Evolutionary conservation across 92 coral and sea anemone species (phyloP).

Genomic region (Paragorgia papillata): DNA sequence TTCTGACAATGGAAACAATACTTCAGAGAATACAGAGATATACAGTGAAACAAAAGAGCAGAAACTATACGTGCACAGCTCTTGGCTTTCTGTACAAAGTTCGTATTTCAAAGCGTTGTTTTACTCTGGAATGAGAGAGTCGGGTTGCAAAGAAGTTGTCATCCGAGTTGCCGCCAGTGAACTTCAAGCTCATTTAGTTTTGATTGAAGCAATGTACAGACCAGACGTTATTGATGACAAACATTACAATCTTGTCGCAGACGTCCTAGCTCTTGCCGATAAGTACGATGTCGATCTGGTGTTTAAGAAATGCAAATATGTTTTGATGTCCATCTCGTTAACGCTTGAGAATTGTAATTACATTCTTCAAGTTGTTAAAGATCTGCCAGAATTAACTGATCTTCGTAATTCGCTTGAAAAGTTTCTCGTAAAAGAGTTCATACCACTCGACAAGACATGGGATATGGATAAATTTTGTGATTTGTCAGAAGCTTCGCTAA

Average conservation of each 20-base stretch:
- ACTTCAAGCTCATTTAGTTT: conserved; percentile 18
- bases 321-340: no score
- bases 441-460: conserved; percentile 34
- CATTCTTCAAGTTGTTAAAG: background rate
- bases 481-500: conserved; percentile 15
- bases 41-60: background rate
- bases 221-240: conserved; percentile 13
- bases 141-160: conserved; percentile 13
- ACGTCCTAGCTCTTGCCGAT: conserved; percentile 27
- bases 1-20: no score
- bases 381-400: background rate
- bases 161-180: conserved; percentile 5
- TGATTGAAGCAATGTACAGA: conserved; percentile 37
- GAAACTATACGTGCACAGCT: conserved; percentile 22
- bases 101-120: conserved; percentile 27
- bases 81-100: conserved; percentile 36
- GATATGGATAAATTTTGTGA: background rate
- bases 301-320: no score
- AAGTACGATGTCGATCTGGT: conserved; percentile 23
- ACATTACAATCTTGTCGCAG: conserved; percentile 9
- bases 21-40: no score
- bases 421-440: conserved; percentile 26
- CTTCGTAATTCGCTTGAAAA: background rate
- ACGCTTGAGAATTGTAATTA: conserved; percentile 5
- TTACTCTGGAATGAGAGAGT: conserved; percentile 33